Evolutionary conservation across 2,797 vertebrate species (phyloP).

Genomic region (Halcyon chelicuti): DNA sequence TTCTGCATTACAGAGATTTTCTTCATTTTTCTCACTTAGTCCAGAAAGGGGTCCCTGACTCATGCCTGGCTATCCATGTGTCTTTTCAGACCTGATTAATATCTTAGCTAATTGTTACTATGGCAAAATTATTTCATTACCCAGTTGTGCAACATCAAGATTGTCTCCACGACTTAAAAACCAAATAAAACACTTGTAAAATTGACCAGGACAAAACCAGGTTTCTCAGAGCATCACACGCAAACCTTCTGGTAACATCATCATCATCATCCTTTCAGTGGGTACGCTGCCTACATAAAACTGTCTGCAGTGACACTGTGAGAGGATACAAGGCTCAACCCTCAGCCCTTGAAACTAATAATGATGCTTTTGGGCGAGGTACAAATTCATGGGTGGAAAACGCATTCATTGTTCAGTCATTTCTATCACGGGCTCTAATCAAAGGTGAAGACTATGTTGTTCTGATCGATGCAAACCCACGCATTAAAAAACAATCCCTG

Average conservation of each 20-base stretch:
- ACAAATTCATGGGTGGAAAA: neutral
- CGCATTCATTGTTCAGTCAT: neutral
- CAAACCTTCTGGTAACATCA: neutral
- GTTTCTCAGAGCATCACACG: neutral
- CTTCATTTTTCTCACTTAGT: neutral
- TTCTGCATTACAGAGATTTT: neutral
- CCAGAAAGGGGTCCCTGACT: neutral
- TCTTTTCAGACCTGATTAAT: neutral
- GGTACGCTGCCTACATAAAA: accelerated
- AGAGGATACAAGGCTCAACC: neutral
- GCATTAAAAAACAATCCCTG: neutral
- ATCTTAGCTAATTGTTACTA: neutral
- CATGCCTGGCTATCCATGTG: neutral
- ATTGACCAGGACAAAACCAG: neutral
- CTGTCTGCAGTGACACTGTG: neutral
- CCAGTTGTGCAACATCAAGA: neutral
- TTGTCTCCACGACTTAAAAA: neutral
- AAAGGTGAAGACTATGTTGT: conserved; percentile 43
- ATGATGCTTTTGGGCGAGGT: neutral
- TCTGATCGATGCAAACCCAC: neutral
- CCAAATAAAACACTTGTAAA: neutral
- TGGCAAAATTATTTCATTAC: neutral
- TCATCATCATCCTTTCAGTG: neutral
- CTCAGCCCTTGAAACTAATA: neutral
- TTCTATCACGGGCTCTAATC: neutral